Evolutionary conservation across 2,797 vertebrate species (phyloP), one percentile per base, ranked within the genome.

Genomic region (Mus minutoides): DNA sequence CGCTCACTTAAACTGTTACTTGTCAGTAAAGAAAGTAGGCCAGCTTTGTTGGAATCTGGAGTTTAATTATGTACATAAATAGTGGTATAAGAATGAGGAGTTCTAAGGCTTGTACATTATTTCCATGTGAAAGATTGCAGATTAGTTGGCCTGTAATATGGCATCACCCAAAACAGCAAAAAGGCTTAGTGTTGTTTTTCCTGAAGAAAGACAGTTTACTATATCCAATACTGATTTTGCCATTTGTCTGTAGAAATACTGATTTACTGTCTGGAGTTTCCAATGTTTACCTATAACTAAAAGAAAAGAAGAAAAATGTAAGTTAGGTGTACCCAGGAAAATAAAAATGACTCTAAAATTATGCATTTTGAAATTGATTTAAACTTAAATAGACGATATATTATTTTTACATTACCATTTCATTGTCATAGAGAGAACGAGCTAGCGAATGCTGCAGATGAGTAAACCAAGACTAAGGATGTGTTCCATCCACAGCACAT

Each of bases 51-150:
- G 77, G 84, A 97, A 97, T 94, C 82, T 97, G 89, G 69, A 94
- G 98, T 98, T 98, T 98, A 96, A 98, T 98, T 98, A 97, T 98
- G 95, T 97, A 95, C 97, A 98, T 98, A 98, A 98, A 98, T 97
- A 98, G 96, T 73, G 96, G 97, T 93, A 94, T 95, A 95, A 98
- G 97, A 97, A 75, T 1, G 19, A 98, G 76, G 82, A 94, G 95
- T 97, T 98, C 84, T 96, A 97, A 98, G 96, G 92, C 87, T 98
- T 97, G 88, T 90, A 97, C 96, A 97, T 97, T 96, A 96, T 97
- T 92, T 98, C 92, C 67, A 97, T 80, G 88, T 96, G 96, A 96
- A 96, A 96, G 92, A 80, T 90, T 88, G 93, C 75, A 79, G 92
- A 0, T 1, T 52, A 96, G 88, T 97, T 96, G 96, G 73, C 96